Conservation (phyloP, 2,888 invertebrate genomes). For the Podotricha telesiphe region DNA sequence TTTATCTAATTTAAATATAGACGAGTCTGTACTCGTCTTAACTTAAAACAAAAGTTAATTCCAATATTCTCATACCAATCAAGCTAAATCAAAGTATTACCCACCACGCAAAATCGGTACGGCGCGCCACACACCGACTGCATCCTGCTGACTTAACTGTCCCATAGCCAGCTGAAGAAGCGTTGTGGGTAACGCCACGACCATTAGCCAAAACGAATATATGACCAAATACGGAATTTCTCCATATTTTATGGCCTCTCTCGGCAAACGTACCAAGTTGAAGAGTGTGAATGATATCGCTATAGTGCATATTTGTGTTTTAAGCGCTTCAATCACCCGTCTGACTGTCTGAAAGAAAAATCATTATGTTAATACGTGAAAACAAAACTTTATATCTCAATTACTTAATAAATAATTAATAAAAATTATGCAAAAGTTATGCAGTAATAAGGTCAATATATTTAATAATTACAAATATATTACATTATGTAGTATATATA, state of each 20-base stretch:
- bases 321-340: slow-evolving; percentile 65
- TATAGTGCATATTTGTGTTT: slow-evolving; percentile 81
- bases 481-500: too few species aligned
- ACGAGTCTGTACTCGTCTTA: too few species aligned
- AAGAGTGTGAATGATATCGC: slow-evolving; percentile 85
- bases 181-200: slow-evolving; percentile 84
- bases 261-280: slow-evolving; percentile 85
- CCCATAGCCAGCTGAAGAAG: slow-evolving; percentile 86
- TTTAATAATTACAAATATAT: too few species aligned
- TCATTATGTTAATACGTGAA: not conserved
- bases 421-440: too few species aligned
- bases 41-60: too few species aligned
- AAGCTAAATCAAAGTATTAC: slow-evolving; percentile 2
- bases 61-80: too few species aligned
- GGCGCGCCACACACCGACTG: slow-evolving; percentile 87
- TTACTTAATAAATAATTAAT: too few species aligned
- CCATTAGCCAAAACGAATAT: slow-evolving; percentile 83
- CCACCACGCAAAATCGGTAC: slow-evolving; percentile 86
- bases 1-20: too few species aligned
- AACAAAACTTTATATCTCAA: not conserved
- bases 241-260: slow-evolving; percentile 84
- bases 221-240: slow-evolving; percentile 85
- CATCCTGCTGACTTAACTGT: slow-evolving; percentile 86
- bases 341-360: slow-evolving; percentile 66
- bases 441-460: too few species aligned